Conservation (phyloP, 2,888 invertebrate genomes). For the Fragum sueziense region DNA sequence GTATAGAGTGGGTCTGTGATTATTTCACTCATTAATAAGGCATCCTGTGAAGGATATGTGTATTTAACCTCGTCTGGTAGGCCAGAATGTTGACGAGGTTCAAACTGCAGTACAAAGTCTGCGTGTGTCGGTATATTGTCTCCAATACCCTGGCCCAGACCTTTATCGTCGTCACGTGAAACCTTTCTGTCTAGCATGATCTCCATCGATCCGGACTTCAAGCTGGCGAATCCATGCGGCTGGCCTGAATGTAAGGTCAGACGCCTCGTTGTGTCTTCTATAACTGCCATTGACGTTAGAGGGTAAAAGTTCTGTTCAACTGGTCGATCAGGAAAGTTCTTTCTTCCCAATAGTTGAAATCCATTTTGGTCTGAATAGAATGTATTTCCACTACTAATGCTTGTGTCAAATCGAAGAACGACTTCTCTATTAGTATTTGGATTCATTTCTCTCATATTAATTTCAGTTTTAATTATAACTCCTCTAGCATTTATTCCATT, state of each 20-base stretch:
- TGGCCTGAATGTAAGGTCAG: conserved; percentile 77
- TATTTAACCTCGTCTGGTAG: conserved; percentile 22
- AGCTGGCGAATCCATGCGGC: conserved; percentile 79
- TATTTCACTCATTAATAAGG: conserved; percentile 59
- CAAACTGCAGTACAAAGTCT: conserved; percentile 73
- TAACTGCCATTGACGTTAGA: conserved; percentile 73
- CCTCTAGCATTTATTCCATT: conserved; percentile 63
- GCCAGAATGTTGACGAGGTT: conserved; percentile 34
- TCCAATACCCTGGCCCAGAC: conserved; percentile 77
- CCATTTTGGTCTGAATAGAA: conserved; percentile 81
- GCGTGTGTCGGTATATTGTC: conserved; percentile 74
- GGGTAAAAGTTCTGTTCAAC: conserved; percentile 81
- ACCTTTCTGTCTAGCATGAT: conserved; percentile 80
- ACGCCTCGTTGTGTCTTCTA: conserved; percentile 73
- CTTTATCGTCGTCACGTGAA: conserved; percentile 77
- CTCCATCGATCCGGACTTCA: conserved; percentile 76
- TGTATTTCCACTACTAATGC: conserved; percentile 64
- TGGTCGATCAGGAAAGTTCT: conserved; percentile 67
- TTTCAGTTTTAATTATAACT: conserved; percentile 68
- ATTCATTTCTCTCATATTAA: conserved; percentile 62
- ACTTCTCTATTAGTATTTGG: conserved; percentile 73
- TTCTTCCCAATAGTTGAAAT: conserved; percentile 75
- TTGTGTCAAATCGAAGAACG: conserved; percentile 75
- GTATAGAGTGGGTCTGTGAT: conserved; percentile 62
- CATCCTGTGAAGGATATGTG: conserved; percentile 62